Percentiles rank a stretch among this genome's conserved stretches.
phyloP scores from a whole-genome alignment of 2,113 vertebrate genomes.

The Stercorarius parasiticus region DNA sequence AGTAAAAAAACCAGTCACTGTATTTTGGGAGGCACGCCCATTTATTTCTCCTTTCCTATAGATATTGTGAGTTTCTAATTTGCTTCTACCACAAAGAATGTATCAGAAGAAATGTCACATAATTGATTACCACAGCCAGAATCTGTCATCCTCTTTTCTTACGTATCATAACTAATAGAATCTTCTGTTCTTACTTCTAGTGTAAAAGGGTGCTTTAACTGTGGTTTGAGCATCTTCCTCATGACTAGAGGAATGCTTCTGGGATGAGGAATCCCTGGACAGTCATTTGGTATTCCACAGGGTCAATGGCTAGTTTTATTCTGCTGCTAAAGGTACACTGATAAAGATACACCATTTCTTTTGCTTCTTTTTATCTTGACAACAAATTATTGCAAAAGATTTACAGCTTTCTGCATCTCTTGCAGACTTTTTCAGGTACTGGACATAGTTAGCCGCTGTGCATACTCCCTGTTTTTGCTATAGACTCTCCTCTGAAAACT shows the following conservation, averaged over 20 bases:
- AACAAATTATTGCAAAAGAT: background rate
- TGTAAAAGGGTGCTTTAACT: background rate
- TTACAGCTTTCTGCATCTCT: background rate
- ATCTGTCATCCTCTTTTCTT: background rate
- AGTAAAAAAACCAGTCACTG: background rate
- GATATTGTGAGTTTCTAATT: background rate
- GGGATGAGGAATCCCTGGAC: background rate
- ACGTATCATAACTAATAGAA: background rate
- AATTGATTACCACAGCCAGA: background rate
- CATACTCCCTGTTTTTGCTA: background rate
- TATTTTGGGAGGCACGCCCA: background rate
- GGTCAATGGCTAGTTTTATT: background rate
- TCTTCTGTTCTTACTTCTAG: background rate
- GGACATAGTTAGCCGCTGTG: background rate
- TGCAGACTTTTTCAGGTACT: background rate
- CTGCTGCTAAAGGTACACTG: background rate
- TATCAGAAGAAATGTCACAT: background rate
- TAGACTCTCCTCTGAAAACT: background rate
- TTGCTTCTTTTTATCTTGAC: background rate
- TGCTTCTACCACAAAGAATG: background rate
- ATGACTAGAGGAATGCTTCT: background rate
- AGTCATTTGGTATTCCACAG: background rate
- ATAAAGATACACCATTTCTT: background rate
- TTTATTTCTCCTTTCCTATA: background rate
- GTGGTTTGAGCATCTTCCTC: background rate